These are phyloP conservation scores for Parthenolecanium corni DNA, from an alignment of 2,888 invertebrate species.

Conservation along the genomic window DNA sequence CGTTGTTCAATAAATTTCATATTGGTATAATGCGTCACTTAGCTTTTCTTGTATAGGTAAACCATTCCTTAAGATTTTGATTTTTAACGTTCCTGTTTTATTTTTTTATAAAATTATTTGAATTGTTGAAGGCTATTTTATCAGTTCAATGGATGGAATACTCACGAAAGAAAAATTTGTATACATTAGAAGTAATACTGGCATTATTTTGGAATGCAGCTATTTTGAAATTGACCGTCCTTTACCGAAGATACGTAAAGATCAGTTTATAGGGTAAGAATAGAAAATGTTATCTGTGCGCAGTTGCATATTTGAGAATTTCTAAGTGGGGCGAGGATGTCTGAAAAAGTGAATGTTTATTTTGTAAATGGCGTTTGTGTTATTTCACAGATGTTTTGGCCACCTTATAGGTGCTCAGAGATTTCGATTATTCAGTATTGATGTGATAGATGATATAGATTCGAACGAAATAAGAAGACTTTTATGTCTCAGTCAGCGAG, in stretches of 20 bases:
- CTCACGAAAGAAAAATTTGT: neutral
- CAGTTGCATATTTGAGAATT: neutral
- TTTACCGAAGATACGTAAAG: neutral
- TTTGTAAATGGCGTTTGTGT: too few relatives aligned
- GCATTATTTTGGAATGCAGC: conserved; percentile 17
- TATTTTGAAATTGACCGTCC: conserved; percentile 12
- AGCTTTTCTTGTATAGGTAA: too few relatives aligned
- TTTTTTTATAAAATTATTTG: too few relatives aligned
- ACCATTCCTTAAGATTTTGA: too few relatives aligned
- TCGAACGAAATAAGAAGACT: neutral
- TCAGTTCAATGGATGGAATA: conserved; percentile 1
- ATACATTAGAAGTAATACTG: conserved; percentile 12
- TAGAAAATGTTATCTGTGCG: neutral
- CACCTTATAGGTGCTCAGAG: neutral
- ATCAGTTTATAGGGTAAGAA: conserved; percentile 5
- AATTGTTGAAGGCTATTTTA: conserved; percentile 4
- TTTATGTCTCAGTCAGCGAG: conserved; percentile 1
- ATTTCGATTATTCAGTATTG: neutral
- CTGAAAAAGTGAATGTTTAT: too few relatives aligned
- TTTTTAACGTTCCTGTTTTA: neutral
- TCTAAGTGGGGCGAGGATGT: too few relatives aligned
- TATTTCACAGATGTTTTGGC: conserved; percentile 1
- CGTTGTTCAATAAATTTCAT: too few relatives aligned
- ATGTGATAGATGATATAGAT: neutral
- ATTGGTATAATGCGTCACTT: too few relatives aligned